phyloP scores from a whole-genome alignment of 1,140 invertebrate species.

The Metopolophium dirhodum region DNA sequence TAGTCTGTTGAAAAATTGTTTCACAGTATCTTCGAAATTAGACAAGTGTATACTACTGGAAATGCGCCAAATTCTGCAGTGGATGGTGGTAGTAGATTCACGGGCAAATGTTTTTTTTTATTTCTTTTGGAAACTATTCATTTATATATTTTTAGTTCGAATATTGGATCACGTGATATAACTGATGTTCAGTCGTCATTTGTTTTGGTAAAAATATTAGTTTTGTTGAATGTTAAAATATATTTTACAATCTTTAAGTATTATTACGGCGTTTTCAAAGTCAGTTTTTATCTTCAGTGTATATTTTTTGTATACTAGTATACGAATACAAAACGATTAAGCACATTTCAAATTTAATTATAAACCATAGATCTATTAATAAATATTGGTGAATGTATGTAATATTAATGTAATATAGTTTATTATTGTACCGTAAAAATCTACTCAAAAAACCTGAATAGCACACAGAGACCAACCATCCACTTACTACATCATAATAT shows the following conservation, averaged over 20 bases:
- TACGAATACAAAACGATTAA: neutral
- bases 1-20: neutral
- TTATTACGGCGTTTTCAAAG: neutral
- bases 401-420: neutral
- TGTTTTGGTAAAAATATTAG: neutral
- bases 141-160: constrained; percentile 40
- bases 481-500: neutral
- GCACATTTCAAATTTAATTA: neutral
- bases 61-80: neutral
- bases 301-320: neutral
- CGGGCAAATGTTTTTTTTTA: constrained; percentile 44
- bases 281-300: neutral
- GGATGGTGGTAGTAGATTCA: neutral
- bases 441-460: neutral
- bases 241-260: neutral
- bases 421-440: neutral
- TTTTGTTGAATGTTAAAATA: neutral
- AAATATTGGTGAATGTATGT: neutral
- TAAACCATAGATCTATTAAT: neutral
- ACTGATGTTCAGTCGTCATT: neutral
- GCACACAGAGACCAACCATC: neutral
- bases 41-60: neutral
- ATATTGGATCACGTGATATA: neutral
- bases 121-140: constrained; percentile 32
- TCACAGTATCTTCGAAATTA: neutral